Evolutionary conservation across 2,888 invertebrate species (phyloP).

Genomic region (Seira ritae): DNA sequence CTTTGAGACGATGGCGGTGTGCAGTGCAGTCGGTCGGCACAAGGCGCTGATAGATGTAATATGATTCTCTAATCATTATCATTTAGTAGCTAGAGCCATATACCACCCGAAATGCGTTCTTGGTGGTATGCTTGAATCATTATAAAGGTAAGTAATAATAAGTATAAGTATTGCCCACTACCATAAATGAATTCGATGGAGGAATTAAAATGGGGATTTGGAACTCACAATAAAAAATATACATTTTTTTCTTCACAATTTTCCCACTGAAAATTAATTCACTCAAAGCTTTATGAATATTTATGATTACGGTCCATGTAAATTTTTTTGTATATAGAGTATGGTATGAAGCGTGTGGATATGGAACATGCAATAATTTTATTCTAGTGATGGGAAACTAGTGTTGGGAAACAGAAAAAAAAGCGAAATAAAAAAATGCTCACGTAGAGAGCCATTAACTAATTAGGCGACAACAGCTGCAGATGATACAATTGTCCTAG

Average conservation of each 20-base stretch:
- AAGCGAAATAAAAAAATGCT: constrained; percentile 18
- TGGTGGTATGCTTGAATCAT: not conserved
- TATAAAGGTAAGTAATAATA: not conserved
- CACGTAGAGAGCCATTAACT: constrained; percentile 55
- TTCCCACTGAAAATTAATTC: constrained; percentile 14
- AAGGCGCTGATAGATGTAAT: not conserved
- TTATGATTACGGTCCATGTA: constrained; percentile 12
- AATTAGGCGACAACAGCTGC: constrained; percentile 59
- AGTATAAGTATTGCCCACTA: not conserved
- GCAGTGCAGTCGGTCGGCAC: not conserved
- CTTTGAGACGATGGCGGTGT: no score
- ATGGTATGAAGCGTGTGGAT: no score
- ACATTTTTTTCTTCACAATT: not conserved
- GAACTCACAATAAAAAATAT: not conserved
- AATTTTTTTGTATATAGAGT: no score
- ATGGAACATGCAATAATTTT: no score
- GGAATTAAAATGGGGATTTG: not conserved
- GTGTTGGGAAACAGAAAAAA: not conserved
- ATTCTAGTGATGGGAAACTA: constrained; percentile 30
- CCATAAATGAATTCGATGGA: not conserved
- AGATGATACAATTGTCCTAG: constrained; percentile 38
- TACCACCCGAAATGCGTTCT: constrained; percentile 47
- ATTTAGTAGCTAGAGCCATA: constrained; percentile 26
- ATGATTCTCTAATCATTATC: constrained; percentile 15
- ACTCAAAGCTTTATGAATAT: constrained; percentile 31